phyloP scores from a whole-genome alignment of 2,888 invertebrate species.

The Tiliacea citrago region DNA sequence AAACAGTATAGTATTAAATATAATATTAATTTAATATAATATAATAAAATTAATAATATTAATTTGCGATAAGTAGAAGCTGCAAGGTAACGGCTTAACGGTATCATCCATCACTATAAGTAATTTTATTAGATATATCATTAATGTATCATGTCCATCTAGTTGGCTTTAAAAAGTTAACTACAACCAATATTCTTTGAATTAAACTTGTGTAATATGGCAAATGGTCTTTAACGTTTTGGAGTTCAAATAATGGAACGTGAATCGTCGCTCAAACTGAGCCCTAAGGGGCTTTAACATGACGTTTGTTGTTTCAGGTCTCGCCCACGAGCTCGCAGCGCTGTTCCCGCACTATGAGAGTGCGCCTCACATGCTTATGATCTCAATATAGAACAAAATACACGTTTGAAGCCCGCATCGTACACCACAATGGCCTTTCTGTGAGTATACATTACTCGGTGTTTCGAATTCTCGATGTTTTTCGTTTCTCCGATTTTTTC shows the following conservation, averaged over 20 bases:
- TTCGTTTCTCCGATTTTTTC: constrained; percentile 83
- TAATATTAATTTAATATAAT: too few relatives aligned
- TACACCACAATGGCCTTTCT: constrained; percentile 84
- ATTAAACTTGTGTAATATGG: constrained; percentile 21
- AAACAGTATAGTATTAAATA: constrained; percentile 13
- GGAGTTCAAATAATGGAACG: constrained; percentile 43
- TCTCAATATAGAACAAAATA: constrained; percentile 80
- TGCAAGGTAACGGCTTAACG: constrained; percentile 10
- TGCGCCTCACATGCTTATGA: constrained; percentile 85
- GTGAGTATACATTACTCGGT: constrained; percentile 84
- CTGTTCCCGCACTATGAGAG: constrained; percentile 87
- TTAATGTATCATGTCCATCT: constrained; percentile 27
- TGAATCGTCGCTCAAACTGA: constrained; percentile 41
- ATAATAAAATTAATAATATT: too few relatives aligned
- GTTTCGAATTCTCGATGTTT: constrained; percentile 84
- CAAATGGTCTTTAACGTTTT: constrained; percentile 29
- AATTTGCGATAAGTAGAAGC: constrained; percentile 19
- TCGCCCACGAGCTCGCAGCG: constrained; percentile 75
- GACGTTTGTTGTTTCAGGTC: constrained; percentile 86
- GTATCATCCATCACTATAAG: constrained; percentile 36
- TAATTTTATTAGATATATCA: constrained; percentile 40
- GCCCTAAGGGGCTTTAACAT: constrained; percentile 65
- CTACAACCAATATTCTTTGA: constrained; percentile 2
- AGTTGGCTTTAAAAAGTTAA: constrained; percentile 32
- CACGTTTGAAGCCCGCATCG: constrained; percentile 78